These are phyloP conservation scores for Hetaerina titia DNA, from an alignment of 2,888 invertebrate genomes.

Conservation along the genomic window DNA sequence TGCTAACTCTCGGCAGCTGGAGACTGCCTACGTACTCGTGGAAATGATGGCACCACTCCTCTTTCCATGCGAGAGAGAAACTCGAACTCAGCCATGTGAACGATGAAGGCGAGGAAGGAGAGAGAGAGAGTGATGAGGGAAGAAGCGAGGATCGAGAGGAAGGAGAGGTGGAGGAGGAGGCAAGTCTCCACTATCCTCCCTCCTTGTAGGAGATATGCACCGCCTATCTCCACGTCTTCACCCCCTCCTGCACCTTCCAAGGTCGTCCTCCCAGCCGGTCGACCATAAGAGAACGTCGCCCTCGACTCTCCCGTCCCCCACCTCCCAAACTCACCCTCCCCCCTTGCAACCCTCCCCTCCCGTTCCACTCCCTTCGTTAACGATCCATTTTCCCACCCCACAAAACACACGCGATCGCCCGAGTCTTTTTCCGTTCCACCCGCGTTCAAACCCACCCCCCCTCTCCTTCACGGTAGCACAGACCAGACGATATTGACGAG, in stretches of 20 bases:
- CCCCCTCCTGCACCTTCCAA: neutral
- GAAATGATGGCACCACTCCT: no score
- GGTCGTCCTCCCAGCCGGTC: conserved; percentile 6
- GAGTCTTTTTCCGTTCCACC: no score
- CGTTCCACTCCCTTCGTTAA: conserved; percentile 1
- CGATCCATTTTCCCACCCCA: neutral
- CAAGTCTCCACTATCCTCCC: neutral
- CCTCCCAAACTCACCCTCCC: neutral
- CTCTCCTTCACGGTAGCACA: no score
- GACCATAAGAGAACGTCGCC: neutral
- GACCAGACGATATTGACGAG: no score
- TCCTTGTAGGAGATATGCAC: neutral
- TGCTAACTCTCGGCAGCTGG: no score
- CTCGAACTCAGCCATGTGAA: neutral
- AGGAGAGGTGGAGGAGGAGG: neutral
- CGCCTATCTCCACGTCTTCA: neutral
- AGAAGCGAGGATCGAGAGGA: neutral
- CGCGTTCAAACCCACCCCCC: no score
- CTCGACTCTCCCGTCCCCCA: neutral
- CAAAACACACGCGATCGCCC: no score
- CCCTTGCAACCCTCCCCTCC: neutral
- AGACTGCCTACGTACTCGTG: no score
- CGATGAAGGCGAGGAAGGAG: neutral
- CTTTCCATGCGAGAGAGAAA: no score
- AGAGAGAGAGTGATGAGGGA: neutral